Conservation (phyloP, 2,888 invertebrate genomes). For the Oconnorella tubifera region DNA sequence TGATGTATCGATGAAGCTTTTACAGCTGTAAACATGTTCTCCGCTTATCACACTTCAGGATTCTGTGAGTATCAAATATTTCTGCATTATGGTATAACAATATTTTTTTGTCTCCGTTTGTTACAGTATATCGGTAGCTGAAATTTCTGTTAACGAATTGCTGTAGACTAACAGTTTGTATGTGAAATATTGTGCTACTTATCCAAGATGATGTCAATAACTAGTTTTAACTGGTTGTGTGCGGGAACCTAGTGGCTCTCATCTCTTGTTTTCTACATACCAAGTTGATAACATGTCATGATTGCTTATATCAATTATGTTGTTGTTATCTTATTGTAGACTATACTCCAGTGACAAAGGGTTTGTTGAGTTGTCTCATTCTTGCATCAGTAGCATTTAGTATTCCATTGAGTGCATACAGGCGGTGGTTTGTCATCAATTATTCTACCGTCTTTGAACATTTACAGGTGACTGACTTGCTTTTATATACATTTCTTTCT, state of each 20-base stretch:
- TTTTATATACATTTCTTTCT: not conserved
- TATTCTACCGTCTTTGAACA: conserved; percentile 11
- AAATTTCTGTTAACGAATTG: no score
- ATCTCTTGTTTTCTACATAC: no score
- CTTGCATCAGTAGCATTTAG: conserved; percentile 27
- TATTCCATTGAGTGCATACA: conserved; percentile 19
- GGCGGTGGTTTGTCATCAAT: conserved; percentile 13
- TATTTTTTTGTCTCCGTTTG: no score
- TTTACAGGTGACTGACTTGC: conserved; percentile 5
- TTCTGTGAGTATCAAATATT: conserved; percentile 34
- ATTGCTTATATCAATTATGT: not conserved
- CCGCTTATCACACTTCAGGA: conserved; percentile 28
- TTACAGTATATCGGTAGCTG: no score
- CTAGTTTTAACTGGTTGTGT: no score
- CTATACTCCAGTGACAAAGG: conserved; percentile 27
- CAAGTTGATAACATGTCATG: no score
- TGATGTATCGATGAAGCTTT: no score
- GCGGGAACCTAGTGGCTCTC: no score
- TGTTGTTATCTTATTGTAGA: conserved; percentile 15
- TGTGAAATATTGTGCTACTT: no score
- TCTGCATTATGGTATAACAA: no score
- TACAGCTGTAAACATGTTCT: conserved; percentile 29
- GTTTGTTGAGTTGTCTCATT: conserved; percentile 19
- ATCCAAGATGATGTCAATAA: no score
- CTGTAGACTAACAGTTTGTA: no score